phyloP scores from a whole-genome alignment of 92 coral and sea anemone species.

The Palythoa caribaeorum region DNA sequence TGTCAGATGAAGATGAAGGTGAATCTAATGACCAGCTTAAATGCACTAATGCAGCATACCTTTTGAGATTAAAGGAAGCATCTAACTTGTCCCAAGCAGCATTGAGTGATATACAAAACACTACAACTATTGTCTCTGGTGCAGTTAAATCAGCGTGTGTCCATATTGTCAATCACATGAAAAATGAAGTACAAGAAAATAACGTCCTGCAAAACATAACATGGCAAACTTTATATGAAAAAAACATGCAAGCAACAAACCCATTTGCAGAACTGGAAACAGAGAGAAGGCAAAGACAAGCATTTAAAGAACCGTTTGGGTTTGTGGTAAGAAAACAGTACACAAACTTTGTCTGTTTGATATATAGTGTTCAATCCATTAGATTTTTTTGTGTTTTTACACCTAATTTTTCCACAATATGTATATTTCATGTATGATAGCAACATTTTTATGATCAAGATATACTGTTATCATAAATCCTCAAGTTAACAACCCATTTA shows the following conservation, averaged over 20 bases:
- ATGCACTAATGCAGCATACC: conserved; percentile 63
- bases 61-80: conserved; percentile 57
- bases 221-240: conserved; percentile 55
- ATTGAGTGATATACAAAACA: conserved; percentile 52
- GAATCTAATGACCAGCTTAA: conserved; percentile 35
- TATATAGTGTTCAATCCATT: neutral
- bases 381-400: neutral
- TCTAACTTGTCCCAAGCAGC: conserved; percentile 63
- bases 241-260: conserved; percentile 54
- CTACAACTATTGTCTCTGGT: conserved; percentile 49
- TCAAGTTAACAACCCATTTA: too few relatives aligned
- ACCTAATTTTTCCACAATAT: neutral
- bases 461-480: too few relatives aligned
- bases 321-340: conserved; percentile 53
- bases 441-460: too few relatives aligned
- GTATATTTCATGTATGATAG: neutral
- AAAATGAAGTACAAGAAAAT: conserved; percentile 31
- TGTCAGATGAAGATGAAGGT: conserved; percentile 53
- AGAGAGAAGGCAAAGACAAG: conserved; percentile 52
- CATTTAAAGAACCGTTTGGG: conserved; percentile 66
- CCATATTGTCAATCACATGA: conserved; percentile 49
- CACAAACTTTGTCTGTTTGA: neutral
- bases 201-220: conserved; percentile 36
- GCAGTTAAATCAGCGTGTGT: conserved; percentile 56
- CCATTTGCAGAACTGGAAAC: conserved; percentile 71